phyloP scores from a whole-genome alignment of 2,797 vertebrate genomes.

The Gymnodraco acuticeps region DNA sequence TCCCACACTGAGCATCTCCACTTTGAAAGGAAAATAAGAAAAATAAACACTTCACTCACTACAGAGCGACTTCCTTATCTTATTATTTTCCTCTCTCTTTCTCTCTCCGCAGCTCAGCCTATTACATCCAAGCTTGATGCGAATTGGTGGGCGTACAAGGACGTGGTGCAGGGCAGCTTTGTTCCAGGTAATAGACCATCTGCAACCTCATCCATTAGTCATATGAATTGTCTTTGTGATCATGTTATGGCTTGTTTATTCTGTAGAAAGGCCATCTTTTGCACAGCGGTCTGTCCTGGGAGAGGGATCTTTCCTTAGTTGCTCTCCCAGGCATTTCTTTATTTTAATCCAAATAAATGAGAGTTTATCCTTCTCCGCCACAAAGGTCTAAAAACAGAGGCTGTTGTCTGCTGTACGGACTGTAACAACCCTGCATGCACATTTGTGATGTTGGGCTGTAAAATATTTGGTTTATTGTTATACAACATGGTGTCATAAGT shows the following conservation, averaged over 20 bases:
- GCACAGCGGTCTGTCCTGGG: no score
- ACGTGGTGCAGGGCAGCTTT: slow-evolving; percentile 96
- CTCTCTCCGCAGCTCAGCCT: slow-evolving; percentile 88
- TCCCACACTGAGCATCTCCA: not conserved
- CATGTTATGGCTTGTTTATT: no score
- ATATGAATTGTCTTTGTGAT: no score
- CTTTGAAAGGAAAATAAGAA: not conserved
- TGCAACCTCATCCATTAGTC: not conserved
- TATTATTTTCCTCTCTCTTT: slow-evolving; percentile 17
- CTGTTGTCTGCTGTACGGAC: no score
- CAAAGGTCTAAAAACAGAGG: no score
- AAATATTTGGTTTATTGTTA: not conserved
- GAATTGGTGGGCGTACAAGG: slow-evolving; percentile 98
- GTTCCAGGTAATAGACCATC: slow-evolving; percentile 89
- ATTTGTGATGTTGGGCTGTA: no score
- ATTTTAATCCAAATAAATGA: no score
- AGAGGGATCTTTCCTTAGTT: no score
- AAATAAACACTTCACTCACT: not conserved
- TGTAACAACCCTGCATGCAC: no score
- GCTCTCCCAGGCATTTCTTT: no score
- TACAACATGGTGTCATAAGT: not conserved
- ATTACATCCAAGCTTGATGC: slow-evolving; percentile 96
- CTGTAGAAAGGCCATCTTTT: no score
- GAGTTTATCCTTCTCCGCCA: no score
- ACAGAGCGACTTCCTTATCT: not conserved